phyloP scores from a whole-genome alignment of 2,113 vertebrate genomes.

The Phylloscopus whistleri region DNA sequence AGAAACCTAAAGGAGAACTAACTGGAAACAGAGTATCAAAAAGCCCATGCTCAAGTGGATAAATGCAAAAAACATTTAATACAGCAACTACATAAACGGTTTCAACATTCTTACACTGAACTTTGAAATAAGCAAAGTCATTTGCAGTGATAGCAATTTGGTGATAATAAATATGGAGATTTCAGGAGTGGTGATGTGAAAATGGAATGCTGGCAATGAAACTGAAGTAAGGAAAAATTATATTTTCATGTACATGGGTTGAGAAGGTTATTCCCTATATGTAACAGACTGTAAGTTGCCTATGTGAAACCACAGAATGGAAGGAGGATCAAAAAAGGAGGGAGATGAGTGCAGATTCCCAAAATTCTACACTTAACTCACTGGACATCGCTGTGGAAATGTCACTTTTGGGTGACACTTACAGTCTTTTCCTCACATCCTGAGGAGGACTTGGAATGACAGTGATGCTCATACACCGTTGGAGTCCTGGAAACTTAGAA shows the following conservation, averaged over 20 bases:
- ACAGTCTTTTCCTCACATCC: background rate
- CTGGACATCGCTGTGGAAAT: background rate
- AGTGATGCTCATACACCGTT: background rate
- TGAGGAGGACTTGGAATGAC: background rate
- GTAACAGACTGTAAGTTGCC: background rate
- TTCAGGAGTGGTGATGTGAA: background rate
- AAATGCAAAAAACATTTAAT: conserved; percentile 1
- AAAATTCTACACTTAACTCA: background rate
- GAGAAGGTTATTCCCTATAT: background rate
- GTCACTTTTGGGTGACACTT: background rate
- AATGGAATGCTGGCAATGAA: accelerated
- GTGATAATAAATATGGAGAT: background rate
- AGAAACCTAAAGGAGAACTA: background rate
- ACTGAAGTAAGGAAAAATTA: background rate
- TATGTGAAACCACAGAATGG: background rate
- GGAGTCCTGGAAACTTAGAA: no score
- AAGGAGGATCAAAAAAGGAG: background rate
- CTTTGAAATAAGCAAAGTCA: background rate
- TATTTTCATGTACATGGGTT: background rate
- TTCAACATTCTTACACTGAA: background rate
- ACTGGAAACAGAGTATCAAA: background rate
- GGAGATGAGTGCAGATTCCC: background rate
- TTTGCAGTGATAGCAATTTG: background rate
- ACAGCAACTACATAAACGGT: background rate
- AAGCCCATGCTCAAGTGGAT: background rate